Base-by-base conservation (phyloP, 2,797 vertebrate genomes). In the Threskiornis aethiopicus region DNA sequence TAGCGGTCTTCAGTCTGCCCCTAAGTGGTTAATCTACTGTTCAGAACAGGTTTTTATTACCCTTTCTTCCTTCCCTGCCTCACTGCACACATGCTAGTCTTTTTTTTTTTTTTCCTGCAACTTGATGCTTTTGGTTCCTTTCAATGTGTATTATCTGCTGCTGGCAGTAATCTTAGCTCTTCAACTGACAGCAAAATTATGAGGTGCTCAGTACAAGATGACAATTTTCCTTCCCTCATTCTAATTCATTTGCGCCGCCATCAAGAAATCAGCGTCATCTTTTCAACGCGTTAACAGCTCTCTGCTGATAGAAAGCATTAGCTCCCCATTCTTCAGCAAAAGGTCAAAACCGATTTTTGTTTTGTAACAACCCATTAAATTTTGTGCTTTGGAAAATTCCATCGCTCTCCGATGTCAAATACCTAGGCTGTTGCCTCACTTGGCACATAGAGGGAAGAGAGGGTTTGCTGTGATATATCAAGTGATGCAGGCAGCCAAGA, bases 131-230 rank as follows among this genome's bases (percentile, higher is more conserved):
- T 91, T 85, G 81, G 87, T 95, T 96, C 76, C 84, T 93, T 95
- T 90, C 76, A 73, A 69, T 82, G 26, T 89, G 85, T 85, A 95
- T 95, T 96, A 90, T 97, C 89, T 91, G 83, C 93, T 66, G 55
- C 85, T 87, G 91, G 86, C 89, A 96, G 89, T 87, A 93, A 94
- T 95, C 95, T 97, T 87, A 94, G 90, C 92, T 84, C 87, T 94
- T 94, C 92, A 85, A 70, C 69, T 97, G 97, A 97, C 96, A 95
- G 96, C 86, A 97, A 98, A 97, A 97, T 97, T 97, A 96, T 76
- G 84, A 96, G 89, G 92, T 95, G 70, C 78, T 97, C 91, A 89
- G 73, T 71, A 89, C 55, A 77, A 82, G 83, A 94, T 71, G 97
- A 95, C 94, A 97, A 77, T 95, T 94, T 85, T 73, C 58, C 76